Conservation (phyloP, 1,140 invertebrate species). For the Caenorhabditis latens region DNA sequence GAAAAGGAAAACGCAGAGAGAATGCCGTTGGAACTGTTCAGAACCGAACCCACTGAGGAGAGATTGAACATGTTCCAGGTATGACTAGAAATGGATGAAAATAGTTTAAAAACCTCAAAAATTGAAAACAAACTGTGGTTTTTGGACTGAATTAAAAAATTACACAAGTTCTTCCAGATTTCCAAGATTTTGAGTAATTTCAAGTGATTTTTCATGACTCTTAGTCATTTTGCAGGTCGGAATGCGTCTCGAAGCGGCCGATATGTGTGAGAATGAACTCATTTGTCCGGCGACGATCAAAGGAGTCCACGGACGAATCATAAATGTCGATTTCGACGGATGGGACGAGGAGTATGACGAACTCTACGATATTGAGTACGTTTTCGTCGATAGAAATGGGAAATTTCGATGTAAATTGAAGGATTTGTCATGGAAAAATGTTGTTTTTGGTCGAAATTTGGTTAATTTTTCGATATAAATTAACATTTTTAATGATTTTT, state of each 20-base stretch:
- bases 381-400: not conserved
- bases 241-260: slow-evolving; percentile 19
- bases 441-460: too few species aligned
- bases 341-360: slow-evolving; percentile 22
- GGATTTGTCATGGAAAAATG: too few species aligned
- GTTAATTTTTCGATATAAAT: too few species aligned
- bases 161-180: too few species aligned
- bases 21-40: not conserved
- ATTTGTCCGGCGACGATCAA: slow-evolving; percentile 21
- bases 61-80: not conserved
- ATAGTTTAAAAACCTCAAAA: not conserved
- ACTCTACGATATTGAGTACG: slow-evolving; percentile 29
- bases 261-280: slow-evolving; percentile 34
- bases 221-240: not conserved
- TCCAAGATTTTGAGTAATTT: too few species aligned
- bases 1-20: not conserved
- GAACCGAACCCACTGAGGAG: not conserved
- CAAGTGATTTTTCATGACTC: too few species aligned
- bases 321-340: slow-evolving; percentile 41
- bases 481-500: too few species aligned
- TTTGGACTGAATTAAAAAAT: too few species aligned
- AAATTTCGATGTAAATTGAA: too few species aligned
- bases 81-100: not conserved
- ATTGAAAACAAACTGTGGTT: not conserved
- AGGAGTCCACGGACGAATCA: not conserved